These are phyloP conservation scores for Leucopternis melanops DNA, from an alignment of 2,113 vertebrate species.

Conservation along the genomic window DNA sequence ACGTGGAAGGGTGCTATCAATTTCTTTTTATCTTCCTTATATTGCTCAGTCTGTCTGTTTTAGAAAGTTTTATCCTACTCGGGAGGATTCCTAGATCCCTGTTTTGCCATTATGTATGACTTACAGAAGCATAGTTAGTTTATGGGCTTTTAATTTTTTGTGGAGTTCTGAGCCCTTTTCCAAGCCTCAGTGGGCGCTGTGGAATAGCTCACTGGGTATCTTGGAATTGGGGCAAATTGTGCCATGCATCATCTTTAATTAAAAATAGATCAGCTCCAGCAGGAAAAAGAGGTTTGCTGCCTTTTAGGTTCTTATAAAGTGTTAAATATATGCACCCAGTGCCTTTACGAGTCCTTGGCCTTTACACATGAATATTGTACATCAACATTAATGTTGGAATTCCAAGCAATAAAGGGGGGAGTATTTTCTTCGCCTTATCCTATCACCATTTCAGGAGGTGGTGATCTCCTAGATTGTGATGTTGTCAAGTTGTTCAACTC, in stretches of 20 bases:
- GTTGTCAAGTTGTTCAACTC: not conserved
- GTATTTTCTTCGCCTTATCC: not conserved
- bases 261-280: not conserved
- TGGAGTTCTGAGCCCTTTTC: not conserved
- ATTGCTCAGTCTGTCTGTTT: slow-evolving; percentile 39
- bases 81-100: not conserved
- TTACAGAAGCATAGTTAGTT: not conserved
- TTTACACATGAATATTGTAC: rapidly evolving
- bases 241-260: not conserved
- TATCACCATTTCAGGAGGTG: not conserved
- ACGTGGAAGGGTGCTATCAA: not conserved
- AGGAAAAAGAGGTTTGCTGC: not conserved
- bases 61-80: slow-evolving; percentile 33
- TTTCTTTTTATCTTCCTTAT: slow-evolving; percentile 33
- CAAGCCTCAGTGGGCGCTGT: not conserved
- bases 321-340: not conserved
- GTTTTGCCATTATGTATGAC: not conserved
- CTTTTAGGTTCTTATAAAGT: not conserved
- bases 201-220: not conserved
- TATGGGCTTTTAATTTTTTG: not conserved
- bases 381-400: not conserved
- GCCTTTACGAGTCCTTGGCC: not conserved
- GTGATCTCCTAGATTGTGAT: not conserved
- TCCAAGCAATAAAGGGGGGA: rapidly evolving
- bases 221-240: not conserved